Percentiles rank a stretch among this genome's conserved stretches.
These are phyloP conservation scores for Anodontia alba DNA, from an alignment of 2,888 invertebrate species.

Conservation along the genomic window DNA sequence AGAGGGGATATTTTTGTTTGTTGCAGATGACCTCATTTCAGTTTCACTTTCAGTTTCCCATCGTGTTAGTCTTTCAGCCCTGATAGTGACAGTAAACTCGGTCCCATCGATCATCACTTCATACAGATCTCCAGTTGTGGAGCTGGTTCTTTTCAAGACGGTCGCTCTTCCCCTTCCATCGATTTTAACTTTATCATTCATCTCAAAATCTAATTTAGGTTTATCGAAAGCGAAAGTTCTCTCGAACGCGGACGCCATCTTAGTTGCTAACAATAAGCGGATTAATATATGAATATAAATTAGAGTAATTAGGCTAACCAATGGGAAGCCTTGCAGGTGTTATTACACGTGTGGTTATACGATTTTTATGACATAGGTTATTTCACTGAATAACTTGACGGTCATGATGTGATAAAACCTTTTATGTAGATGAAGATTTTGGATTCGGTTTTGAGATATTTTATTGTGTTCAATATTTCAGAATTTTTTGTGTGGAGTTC, in stretches of 20 bases:
- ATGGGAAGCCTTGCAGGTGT: too few relatives aligned
- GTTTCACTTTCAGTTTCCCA: not conserved
- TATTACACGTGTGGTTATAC: too few relatives aligned
- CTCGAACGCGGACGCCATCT: not conserved
- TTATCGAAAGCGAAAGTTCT: not conserved
- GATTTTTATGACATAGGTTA: too few relatives aligned
- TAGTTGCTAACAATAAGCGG: too few relatives aligned
- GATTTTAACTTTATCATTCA: not conserved
- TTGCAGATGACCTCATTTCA: not conserved
- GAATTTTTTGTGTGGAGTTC: too few relatives aligned
- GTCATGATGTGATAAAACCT: too few relatives aligned
- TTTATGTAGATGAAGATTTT: too few relatives aligned
- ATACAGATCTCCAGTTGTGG: not conserved
- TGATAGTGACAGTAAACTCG: not conserved
- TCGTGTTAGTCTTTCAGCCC: not conserved
- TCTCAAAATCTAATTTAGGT: not conserved
- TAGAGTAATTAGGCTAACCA: too few relatives aligned
- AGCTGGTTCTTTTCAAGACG: not conserved
- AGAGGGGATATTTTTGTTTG: not conserved
- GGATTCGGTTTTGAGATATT: too few relatives aligned
- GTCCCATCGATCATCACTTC: not conserved
- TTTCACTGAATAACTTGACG: too few relatives aligned
- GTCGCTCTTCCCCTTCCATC: not conserved
- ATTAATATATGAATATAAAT: too few relatives aligned
- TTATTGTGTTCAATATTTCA: too few relatives aligned